Base-by-base conservation (phyloP, 23 tunicate species). In the Ascidia mentula region DNA sequence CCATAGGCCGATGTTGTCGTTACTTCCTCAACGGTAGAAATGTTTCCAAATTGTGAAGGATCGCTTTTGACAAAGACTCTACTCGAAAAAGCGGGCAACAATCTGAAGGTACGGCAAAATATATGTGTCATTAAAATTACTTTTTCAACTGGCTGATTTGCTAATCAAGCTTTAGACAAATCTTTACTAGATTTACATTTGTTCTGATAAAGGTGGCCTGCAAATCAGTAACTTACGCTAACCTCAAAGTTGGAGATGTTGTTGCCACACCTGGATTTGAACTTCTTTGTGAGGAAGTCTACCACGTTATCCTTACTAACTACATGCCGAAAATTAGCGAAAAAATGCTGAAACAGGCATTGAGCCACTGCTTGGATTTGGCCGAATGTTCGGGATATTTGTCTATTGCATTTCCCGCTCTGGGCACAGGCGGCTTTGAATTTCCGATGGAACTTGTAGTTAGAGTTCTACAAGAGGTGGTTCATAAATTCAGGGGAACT, bases 331-430 rank as follows among this genome's bases (percentile, higher is more conserved):
- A 34, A 35, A 71, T 17, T 71, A 6, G 39, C 75, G n/a, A 20
- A 2, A 18, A 9, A 9, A 34, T 6, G 30, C 32, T 71, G 32
- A 71, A 34, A 7, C 4, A 46, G 2, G 86, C 73, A 4, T 40
- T 88, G 22, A 20, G 36, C 32, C 31, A 53, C 9, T 82, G 93
- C 73, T 72, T 88, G 34, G 35, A 40, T 18, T 82, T 38, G 38
- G 93, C 87, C 24, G 93, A 88, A 0, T 24, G 32, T 0, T 36
- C 59, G 13, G 75, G 75, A 39, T 77, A 82, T 59, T 32, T 69
- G 31, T 70, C 83, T 7, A 82, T 88, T 53, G 93, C 78, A 30
- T 88, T 88, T 73, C 93, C 93, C 1, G 84, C 93, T 20, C 38
- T 88, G 40, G 93, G 88, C 32, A 77, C 93, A 6, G 93, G 93